Base-by-base conservation (phyloP, 2,113 vertebrate genomes). In the Ploceus nigricollis region DNA sequence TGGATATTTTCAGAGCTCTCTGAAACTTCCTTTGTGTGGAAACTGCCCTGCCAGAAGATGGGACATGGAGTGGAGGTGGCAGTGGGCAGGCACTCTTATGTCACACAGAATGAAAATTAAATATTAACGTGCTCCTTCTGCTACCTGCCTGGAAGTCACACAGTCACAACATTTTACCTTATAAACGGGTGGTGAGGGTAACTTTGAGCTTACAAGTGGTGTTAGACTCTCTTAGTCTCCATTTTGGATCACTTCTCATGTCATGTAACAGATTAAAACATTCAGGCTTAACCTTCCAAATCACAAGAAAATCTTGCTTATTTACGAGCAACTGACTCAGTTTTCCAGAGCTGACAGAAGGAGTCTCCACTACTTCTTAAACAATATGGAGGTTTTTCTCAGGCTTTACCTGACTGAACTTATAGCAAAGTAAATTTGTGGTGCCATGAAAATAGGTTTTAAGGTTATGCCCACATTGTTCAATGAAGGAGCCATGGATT, bases 1-100 rank as follows among this genome's bases (percentile, higher is more conserved):
- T 53, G 57, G 90, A 64, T 88, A 65, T 88, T 92, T 93, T 88
- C 69, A 82, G 64, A 87, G 58, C 66, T 90, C 5, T 1, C 58
- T 80, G 39, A 70, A 90, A 54, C 12, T 45, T 82, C 66, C 54
- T 84, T 88, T 90, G n/a, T 90, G 87, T 4, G 3, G 58, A 94
- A 94, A 93, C 25, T 24, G 28, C 37, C 8, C 25, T 7, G 21
- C 58, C 75, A 90, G 85, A 88, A 79, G 79, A 82, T 61, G 75
- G 66, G 75, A 61, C 0, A 0, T 0, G 1, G 54, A 65, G n/a
- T 10, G 19, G 45, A 92, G 39, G 13, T 2, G 0, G 44, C 33
- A 88, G 45, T 0, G 0, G 25, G 35, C 44, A 91, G 30, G 70
- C 44, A 33, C 31, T 70, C 21, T 65, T 51, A 17, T 4, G 3